These are phyloP conservation scores for Chrosomus eos DNA, from an alignment of 2,797 vertebrate genomes.

Conservation along the genomic window DNA sequence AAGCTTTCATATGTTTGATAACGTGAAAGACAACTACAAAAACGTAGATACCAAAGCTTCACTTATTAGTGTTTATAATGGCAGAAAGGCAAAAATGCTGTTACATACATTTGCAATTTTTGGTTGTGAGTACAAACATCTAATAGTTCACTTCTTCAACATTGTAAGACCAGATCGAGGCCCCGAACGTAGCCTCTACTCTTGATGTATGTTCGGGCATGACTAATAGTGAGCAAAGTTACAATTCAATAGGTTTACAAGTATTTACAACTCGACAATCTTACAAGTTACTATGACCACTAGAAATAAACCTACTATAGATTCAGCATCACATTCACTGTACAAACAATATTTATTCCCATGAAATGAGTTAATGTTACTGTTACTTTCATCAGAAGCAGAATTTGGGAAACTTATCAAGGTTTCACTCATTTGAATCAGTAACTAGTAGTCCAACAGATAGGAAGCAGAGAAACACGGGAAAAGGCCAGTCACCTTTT, in stretches of 20 bases:
- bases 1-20: neutral
- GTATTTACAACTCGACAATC: constrained; percentile 53
- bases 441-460: constrained; percentile 17
- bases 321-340: constrained; percentile 51
- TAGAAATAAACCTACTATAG: constrained; percentile 36
- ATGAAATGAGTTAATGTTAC: constrained; percentile 17
- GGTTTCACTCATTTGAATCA: constrained; percentile 5
- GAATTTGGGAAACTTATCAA: neutral
- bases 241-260: constrained; percentile 43
- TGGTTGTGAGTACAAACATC: constrained; percentile 44
- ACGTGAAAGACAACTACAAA: constrained; percentile 29
- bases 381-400: constrained; percentile 41
- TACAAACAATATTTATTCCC: constrained; percentile 50
- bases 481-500: constrained; percentile 30
- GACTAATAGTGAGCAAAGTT: constrained; percentile 42
- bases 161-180: constrained; percentile 23
- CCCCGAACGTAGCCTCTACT: neutral
- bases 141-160: constrained; percentile 35
- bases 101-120: constrained; percentile 32
- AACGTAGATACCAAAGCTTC: constrained; percentile 24
- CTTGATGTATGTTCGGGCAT: constrained; percentile 10
- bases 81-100: constrained; percentile 33
- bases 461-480: constrained; percentile 28
- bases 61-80: constrained; percentile 17
- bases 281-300: constrained; percentile 38